Evolutionary conservation across 35 echinoderm and acorn worm species (phyloP).

Genomic region (Ophiothrix spiculata): DNA sequence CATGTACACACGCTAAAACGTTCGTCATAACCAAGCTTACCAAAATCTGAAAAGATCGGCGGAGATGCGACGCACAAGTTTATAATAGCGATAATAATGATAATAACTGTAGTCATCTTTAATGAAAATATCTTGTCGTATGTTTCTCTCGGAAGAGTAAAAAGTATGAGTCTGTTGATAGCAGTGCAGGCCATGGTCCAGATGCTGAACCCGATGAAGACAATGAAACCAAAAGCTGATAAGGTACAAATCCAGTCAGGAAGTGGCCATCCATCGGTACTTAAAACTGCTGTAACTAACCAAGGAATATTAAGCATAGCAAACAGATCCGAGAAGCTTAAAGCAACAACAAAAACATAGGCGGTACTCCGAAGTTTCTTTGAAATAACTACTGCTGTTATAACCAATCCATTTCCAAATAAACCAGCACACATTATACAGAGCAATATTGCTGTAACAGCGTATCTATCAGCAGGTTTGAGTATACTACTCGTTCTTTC

Average conservation of each 20-base stretch:
- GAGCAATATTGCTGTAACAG: not conserved
- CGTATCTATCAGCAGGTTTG: not conserved
- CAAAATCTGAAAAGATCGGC: not conserved
- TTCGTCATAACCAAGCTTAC: not conserved
- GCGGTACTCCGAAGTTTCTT: constrained; percentile 29
- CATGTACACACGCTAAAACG: not conserved
- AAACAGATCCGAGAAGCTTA: constrained; percentile 35
- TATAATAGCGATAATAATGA: not conserved
- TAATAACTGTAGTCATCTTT: not conserved
- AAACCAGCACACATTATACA: constrained; percentile 29
- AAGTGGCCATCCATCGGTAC: constrained; percentile 31
- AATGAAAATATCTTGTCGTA: not conserved
- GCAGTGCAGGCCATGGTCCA: constrained; percentile 41
- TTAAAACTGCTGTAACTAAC: constrained; percentile 24
- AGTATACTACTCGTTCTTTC: too few species aligned
- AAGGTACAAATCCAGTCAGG: constrained; percentile 39
- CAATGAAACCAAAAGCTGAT: not conserved
- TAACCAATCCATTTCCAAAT: constrained; percentile 48
- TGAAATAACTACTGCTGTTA: constrained; percentile 38
- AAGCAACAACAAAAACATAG: constrained; percentile 50
- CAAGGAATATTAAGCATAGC: constrained; percentile 43
- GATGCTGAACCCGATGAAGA: constrained; percentile 16
- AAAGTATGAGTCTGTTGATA: constrained; percentile 27
- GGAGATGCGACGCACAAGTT: not conserved
- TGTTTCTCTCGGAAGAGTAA: constrained; percentile 15